phyloP scores from a whole-genome alignment of 2,797 vertebrate genomes.

The Channallabes apus region DNA sequence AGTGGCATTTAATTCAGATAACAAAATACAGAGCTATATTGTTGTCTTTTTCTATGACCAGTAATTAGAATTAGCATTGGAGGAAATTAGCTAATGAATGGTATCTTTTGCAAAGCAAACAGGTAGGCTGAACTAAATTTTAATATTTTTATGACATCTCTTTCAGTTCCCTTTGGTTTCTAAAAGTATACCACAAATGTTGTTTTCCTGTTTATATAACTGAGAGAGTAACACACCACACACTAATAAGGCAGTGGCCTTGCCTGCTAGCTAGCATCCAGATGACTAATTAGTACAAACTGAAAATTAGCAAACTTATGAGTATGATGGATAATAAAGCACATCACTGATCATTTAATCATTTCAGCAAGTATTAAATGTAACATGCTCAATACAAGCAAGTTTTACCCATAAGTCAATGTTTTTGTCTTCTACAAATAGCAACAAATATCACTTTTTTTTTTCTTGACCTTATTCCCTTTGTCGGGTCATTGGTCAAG shows the following conservation, averaged over 20 bases:
- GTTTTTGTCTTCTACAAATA: not conserved
- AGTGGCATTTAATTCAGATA: not conserved
- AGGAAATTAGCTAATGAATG: not conserved
- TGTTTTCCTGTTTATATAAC: not conserved
- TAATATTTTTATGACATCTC: not conserved
- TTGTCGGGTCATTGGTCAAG: no score
- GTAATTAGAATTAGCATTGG: not conserved
- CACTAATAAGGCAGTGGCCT: not conserved
- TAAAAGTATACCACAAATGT: not conserved
- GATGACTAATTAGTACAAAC: no score
- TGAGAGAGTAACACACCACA: not conserved
- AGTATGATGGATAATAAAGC: not conserved
- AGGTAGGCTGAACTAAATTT: not conserved
- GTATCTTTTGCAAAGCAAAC: not conserved
- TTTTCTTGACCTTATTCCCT: no score
- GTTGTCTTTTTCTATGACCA: not conserved
- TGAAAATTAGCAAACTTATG: not conserved
- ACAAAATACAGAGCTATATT: not conserved
- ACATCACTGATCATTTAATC: not conserved
- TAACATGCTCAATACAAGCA: not conserved
- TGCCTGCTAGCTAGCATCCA: conserved; percentile 1
- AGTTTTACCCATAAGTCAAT: not conserved
- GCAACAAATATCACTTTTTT: not conserved
- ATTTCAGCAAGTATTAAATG: not conserved
- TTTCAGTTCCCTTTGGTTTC: not conserved